A percentile compares a stretch with the other conserved stretches of the same genome.
phyloP scores from a whole-genome alignment of 2,888 invertebrate genomes.

The Dorcus hopei region DNA sequence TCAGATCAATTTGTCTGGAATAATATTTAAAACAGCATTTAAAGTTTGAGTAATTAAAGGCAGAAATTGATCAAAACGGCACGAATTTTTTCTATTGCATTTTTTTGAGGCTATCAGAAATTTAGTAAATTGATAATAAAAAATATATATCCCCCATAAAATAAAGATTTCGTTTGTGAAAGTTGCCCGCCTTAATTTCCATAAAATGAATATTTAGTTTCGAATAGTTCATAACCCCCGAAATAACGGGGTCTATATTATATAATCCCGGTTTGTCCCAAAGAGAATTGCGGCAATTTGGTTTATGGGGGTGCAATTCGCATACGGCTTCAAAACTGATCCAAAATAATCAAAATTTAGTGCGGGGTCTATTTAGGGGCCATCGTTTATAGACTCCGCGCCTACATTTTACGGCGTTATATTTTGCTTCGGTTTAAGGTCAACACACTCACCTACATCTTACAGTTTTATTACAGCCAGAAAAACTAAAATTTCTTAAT shows the following conservation, averaged over 20 bases:
- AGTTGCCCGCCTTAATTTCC: no score
- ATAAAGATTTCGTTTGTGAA: no score
- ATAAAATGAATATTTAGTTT: no score
- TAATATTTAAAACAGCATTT: no score
- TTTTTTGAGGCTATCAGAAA: no score
- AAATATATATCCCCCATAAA: no score
- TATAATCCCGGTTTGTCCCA: slow-evolving; percentile 9
- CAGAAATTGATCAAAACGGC: no score
- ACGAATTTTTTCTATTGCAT: no score
- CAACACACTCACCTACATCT: background rate
- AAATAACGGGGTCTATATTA: slow-evolving; percentile 7
- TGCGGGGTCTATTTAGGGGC: slow-evolving; percentile 9
- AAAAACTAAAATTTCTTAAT: background rate
- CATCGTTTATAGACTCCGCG: slow-evolving; percentile 7
- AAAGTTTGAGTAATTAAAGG: no score
- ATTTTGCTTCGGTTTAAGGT: slow-evolving; percentile 3
- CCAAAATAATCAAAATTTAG: slow-evolving; percentile 16
- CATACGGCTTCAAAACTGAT: slow-evolving; percentile 4
- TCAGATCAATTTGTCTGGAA: no score
- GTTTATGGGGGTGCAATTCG: slow-evolving; percentile 17
- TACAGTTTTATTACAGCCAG: background rate
- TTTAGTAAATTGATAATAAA: no score
- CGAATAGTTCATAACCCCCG: no score
- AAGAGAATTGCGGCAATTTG: slow-evolving; percentile 15
- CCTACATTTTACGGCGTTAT: slow-evolving; percentile 14